These are phyloP conservation scores for Caenorhabditis sp. DNA, from an alignment of 2,888 invertebrate genomes.

Conservation along the genomic window DNA sequence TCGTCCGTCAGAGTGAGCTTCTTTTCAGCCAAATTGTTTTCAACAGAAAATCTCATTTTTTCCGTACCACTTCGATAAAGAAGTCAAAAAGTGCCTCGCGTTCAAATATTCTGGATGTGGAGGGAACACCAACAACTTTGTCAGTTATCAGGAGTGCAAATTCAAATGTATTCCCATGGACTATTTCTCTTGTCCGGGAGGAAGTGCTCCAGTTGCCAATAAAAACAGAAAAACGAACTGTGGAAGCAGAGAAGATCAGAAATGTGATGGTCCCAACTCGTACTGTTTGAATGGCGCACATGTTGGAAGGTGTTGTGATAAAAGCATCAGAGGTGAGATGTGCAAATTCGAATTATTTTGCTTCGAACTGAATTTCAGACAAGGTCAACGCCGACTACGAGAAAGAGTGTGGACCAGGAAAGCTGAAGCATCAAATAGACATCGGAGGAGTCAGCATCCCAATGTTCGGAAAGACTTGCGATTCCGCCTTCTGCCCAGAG, in stretches of 20 bases:
- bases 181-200: slow-evolving; percentile 55
- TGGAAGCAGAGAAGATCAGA: slow-evolving; percentile 38
- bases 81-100: slow-evolving; percentile 47
- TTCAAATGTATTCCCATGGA: slow-evolving; percentile 55
- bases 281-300: slow-evolving; percentile 51
- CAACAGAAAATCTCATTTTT: background rate
- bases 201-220: slow-evolving; percentile 10
- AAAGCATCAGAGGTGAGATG: slow-evolving; percentile 17
- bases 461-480: slow-evolving; percentile 58
- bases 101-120: slow-evolving; percentile 70
- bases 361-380: slow-evolving; percentile 39
- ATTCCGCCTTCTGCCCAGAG: slow-evolving; percentile 50
- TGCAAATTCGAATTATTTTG: background rate
- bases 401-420: slow-evolving; percentile 51
- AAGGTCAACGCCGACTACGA: slow-evolving; percentile 51
- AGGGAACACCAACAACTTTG: slow-evolving; percentile 79
- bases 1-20: slow-evolving; percentile 44
- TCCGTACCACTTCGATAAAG: slow-evolving; percentile 44
- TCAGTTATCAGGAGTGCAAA: slow-evolving; percentile 71
- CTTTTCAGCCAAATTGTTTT: no score
- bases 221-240: slow-evolving; percentile 48
- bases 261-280: slow-evolving; percentile 42
- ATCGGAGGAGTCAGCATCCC: slow-evolving; percentile 48
- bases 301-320: slow-evolving; percentile 41
- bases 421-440: slow-evolving; percentile 50